phyloP scores from a whole-genome alignment of 2,113 vertebrate species.

The Gavialis gangeticus region DNA sequence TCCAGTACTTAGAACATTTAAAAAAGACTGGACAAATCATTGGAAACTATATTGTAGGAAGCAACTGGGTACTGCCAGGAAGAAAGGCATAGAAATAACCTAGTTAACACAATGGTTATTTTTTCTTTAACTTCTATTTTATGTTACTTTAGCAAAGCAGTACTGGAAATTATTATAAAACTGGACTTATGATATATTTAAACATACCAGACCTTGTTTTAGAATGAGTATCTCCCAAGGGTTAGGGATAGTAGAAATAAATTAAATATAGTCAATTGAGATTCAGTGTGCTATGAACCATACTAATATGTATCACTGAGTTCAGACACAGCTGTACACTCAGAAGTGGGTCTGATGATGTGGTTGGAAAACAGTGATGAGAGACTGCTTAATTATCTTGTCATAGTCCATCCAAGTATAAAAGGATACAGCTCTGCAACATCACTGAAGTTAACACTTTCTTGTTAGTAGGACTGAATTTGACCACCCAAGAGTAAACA shows the following conservation, averaged over 20 bases:
- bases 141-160: not conserved
- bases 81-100: not conserved
- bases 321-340: not conserved
- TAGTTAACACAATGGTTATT: not conserved
- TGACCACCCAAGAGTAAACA: not conserved
- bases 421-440: not conserved
- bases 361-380: not conserved
- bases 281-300: not conserved
- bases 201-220: accelerated
- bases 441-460: not conserved
- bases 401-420: not conserved
- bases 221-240: accelerated
- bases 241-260: not conserved
- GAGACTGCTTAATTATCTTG: not conserved
- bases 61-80: not conserved
- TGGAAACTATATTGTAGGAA: not conserved
- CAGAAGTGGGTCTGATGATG: not conserved
- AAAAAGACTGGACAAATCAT: not conserved
- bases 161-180: not conserved
- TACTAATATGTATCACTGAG: not conserved
- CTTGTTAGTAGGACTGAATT: not conserved
- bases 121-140: not conserved
- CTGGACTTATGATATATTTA: accelerated
- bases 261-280: not conserved
- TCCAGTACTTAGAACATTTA: not conserved